A percentile compares a stretch with the other conserved stretches of the same genome.
Evolutionary conservation across 2,888 invertebrate genomes (phyloP).

Genomic region (Lottia scabra): DNA sequence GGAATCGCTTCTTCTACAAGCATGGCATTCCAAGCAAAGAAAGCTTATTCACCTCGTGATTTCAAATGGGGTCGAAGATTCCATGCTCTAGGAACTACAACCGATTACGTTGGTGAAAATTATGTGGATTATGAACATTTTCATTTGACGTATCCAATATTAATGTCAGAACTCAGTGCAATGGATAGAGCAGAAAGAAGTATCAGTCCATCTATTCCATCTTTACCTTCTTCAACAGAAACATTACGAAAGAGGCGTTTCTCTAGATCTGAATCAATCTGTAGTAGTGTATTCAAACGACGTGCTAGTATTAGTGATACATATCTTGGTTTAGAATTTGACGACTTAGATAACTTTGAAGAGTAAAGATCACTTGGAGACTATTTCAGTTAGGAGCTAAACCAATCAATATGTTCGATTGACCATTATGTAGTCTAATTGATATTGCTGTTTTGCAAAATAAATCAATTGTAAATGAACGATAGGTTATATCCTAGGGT

Average conservation of each 20-base stretch:
- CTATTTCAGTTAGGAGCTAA: too few species aligned
- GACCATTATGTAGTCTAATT: too few species aligned
- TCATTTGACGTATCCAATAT: slow-evolving; percentile 28
- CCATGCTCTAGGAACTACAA: slow-evolving; percentile 16
- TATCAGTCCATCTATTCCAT: slow-evolving; percentile 3
- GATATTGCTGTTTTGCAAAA: too few species aligned
- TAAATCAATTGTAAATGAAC: too few species aligned
- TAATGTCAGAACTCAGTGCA: slow-evolving; percentile 36
- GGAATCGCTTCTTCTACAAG: slow-evolving; percentile 74
- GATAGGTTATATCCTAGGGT: too few species aligned
- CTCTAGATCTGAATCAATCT: slow-evolving; percentile 4
- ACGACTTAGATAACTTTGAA: not conserved
- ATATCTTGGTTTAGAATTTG: slow-evolving; percentile 13
- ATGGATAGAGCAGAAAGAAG: slow-evolving; percentile 13
- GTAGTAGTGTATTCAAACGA: not conserved
- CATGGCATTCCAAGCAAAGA: slow-evolving; percentile 45
- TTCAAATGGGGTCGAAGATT: slow-evolving; percentile 49
- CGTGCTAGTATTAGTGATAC: slow-evolving; percentile 15
- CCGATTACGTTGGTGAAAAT: slow-evolving; percentile 10
- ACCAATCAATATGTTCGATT: too few species aligned
- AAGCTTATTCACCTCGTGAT: slow-evolving; percentile 47
- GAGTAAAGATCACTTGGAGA: too few species aligned
- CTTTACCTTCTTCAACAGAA: not conserved
- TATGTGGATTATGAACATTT: slow-evolving; percentile 36
- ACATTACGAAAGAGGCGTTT: slow-evolving; percentile 1